Evolutionary conservation across 2,113 vertebrate genomes (phyloP).

Genomic region (Rhipidura dahli): DNA sequence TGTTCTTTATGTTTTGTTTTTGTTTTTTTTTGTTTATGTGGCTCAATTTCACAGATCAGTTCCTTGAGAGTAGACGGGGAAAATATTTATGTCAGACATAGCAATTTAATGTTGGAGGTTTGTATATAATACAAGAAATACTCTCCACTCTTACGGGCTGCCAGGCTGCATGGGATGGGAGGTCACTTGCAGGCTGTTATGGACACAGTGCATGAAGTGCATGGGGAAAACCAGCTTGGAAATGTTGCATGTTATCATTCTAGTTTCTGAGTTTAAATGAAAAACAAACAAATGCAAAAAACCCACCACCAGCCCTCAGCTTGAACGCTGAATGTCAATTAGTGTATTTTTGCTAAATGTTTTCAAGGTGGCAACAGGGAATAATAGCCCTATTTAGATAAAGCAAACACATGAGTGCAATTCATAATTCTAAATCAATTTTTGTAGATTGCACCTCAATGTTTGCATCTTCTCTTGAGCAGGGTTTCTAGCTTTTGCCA

Average conservation of each 20-base stretch:
- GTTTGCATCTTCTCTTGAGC: neutral
- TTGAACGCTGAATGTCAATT: neutral
- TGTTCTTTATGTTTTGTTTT: conserved; percentile 37
- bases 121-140: conserved; percentile 81
- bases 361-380: conserved; percentile 64
- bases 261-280: neutral
- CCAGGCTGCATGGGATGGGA: conserved; percentile 77
- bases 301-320: neutral
- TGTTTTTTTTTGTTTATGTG: conserved; percentile 32
- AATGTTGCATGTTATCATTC: conserved; percentile 67
- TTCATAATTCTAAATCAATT: neutral
- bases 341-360: conserved; percentile 2
- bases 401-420: neutral
- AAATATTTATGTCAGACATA: conserved; percentile 99
- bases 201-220: conserved; percentile 78
- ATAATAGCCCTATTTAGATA: conserved; percentile 51
- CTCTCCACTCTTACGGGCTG: conserved; percentile 77
- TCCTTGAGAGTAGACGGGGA: conserved; percentile 96
- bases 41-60: conserved; percentile 90
- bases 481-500: neutral
- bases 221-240: conserved; percentile 63
- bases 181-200: conserved; percentile 85
- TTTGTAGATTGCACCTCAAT: neutral
- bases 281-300: neutral
- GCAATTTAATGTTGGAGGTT: conserved; percentile 99